Evolutionary conservation across 2,888 invertebrate genomes (phyloP), one percentile per base, ranked within the genome.

Genomic region (Papilio protenor): DNA sequence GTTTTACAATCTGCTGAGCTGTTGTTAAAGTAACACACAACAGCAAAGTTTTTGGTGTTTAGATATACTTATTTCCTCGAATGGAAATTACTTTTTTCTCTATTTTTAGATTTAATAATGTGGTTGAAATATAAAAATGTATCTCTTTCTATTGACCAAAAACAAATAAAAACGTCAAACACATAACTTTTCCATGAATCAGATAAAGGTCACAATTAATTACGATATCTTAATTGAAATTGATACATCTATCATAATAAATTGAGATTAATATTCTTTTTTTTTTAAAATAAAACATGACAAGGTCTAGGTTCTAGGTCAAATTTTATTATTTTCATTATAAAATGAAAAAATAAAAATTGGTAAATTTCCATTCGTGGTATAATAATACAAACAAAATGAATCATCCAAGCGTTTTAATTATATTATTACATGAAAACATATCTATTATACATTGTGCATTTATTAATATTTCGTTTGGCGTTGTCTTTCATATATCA

Each of bases 281-380:
- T 27, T 16, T 61, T 59, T 21, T 12, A 59, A 23, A 59, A 59
- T 12, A 23, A 14, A 11, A 11, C 21, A 27, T 23, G 4, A 27
- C 27, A 33, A 61, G 27, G 49, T 49, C 16, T n/a, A 55, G 16
- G 16, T 16, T 55, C 3, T 18, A 27, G 61, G 61, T 61, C 61
- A 61, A 27, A 61, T 61, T 61, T 11, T 18, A 61, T 61, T 8
- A 61, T 8, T 59, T 23, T 2, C 33, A 61, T 27, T 23, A 61
- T 0, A 27, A 23, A 12, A 61, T 61, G 16, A 61, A 40, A 40
- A 40, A 2, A 2, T 12, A 64, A 66, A 27, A 66, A n/a, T 66
- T 18, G 40, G 66, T 40, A 66, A 66, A 40, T n/a, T 66, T 66
- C 66, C 66, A 66, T 66, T 66, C 64, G 27, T 64, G 3, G 33